Evolutionary conservation across 2,888 invertebrate genomes (phyloP).

Genomic region (Alentia gelatinosa): DNA sequence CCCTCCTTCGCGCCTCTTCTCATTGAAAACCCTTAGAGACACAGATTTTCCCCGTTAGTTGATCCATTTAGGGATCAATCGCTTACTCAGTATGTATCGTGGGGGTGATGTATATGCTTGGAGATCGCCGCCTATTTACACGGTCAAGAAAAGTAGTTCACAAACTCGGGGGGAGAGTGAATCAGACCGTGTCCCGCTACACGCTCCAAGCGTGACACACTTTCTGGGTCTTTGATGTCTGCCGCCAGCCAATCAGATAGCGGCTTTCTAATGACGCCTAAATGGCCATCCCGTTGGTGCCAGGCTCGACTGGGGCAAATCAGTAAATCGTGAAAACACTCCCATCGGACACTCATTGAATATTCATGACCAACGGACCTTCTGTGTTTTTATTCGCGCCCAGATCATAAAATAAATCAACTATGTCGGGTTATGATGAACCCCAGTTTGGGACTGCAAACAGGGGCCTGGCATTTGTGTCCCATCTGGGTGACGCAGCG

Average conservation of each 20-base stretch:
- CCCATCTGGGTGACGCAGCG: neutral
- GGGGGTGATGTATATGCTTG: no score
- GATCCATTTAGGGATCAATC: no score
- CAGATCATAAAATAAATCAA: constrained; percentile 49
- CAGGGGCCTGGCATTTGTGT: neutral
- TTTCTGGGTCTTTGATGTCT: neutral
- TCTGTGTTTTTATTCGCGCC: constrained; percentile 23
- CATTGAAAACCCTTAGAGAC: no score
- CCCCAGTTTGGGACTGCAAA: no score
- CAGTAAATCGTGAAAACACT: constrained; percentile 27
- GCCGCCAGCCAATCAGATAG: constrained; percentile 39
- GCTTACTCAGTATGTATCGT: no score
- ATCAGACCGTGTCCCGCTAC: neutral
- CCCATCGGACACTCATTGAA: constrained; percentile 20
- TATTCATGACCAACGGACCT: constrained; percentile 3
- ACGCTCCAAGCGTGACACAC: constrained; percentile 12
- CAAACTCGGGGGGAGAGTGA: neutral
- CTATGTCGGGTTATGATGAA: constrained; percentile 47
- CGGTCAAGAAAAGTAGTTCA: no score
- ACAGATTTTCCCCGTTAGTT: no score
- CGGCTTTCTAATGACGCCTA: constrained; percentile 3
- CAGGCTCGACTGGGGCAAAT: neutral
- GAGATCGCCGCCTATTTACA: no score
- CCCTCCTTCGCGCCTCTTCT: no score
- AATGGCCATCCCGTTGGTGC: constrained; percentile 10